Evolutionary conservation across 2,113 vertebrate genomes (phyloP).

Genomic region (Chaenocephalus aceratus): DNA sequence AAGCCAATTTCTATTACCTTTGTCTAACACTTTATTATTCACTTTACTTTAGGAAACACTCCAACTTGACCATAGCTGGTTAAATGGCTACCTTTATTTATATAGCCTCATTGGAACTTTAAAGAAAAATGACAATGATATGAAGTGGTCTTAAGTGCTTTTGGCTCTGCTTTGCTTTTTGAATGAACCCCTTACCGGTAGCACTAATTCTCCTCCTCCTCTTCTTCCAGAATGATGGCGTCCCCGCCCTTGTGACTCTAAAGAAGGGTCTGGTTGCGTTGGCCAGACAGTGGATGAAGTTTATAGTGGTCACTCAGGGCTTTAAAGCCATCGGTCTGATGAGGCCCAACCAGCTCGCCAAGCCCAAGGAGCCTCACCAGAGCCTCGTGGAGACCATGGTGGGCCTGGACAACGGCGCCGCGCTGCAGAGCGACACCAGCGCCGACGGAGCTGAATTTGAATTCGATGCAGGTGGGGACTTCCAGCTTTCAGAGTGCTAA

Average conservation of each 20-base stretch:
- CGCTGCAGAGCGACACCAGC: slow-evolving; percentile 96
- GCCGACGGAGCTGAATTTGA: slow-evolving; percentile 98
- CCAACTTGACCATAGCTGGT: neutral
- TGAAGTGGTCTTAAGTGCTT: slow-evolving; percentile 7
- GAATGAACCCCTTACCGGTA: neutral
- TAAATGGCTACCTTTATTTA: neutral
- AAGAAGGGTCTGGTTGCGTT: slow-evolving; percentile 97
- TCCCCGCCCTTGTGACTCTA: slow-evolving; percentile 95
- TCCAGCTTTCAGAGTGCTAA: slow-evolving; percentile 12
- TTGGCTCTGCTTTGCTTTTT: too few relatives aligned
- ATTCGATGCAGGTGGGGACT: slow-evolving; percentile 93
- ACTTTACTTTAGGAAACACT: neutral
- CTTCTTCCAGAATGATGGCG: slow-evolving; percentile 90
- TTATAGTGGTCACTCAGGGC: slow-evolving; percentile 97
- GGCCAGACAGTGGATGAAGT: slow-evolving; percentile 99
- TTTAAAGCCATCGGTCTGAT: slow-evolving; percentile 96
- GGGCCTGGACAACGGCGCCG: slow-evolving; percentile 89
- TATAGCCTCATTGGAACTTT: neutral
- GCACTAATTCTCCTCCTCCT: neutral
- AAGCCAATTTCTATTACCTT: too few relatives aligned
- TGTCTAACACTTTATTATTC: neutral
- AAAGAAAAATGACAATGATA: neutral
- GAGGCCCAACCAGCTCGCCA: slow-evolving; percentile 88
- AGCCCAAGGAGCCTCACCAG: slow-evolving; percentile 81
- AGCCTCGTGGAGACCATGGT: slow-evolving; percentile 82